Percentiles rank a stretch among this genome's conserved stretches.
phyloP scores from a whole-genome alignment of 2,113 vertebrate species.

The Sinocyclocheilus maitianheensis region DNA sequence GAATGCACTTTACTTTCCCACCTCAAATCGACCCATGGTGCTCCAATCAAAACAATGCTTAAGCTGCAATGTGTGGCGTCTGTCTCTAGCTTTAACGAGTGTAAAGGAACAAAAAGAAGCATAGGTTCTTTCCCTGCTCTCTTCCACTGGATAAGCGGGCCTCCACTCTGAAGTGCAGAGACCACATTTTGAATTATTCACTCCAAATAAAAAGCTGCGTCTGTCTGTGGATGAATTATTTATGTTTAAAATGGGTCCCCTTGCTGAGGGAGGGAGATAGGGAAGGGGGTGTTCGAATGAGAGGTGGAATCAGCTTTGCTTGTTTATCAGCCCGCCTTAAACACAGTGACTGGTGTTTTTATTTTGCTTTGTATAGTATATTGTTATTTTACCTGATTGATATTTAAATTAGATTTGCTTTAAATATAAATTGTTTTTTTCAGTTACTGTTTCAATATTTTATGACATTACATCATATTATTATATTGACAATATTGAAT shows the following conservation, averaged over 20 bases:
- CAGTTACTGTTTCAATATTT: neutral
- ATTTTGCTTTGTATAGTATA: neutral
- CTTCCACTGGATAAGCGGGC: neutral
- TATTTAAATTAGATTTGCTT: neutral
- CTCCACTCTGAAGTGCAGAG: conserved; percentile 45
- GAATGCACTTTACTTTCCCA: neutral
- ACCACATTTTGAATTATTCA: conserved; percentile 74
- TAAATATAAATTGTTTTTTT: neutral
- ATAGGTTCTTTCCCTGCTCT: neutral
- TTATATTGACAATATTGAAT: too few species aligned
- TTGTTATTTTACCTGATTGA: neutral
- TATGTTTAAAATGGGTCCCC: conserved; percentile 67
- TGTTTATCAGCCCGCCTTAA: neutral
- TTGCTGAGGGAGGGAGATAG: conserved; percentile 11
- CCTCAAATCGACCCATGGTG: neutral
- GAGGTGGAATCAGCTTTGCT: conserved; percentile 13
- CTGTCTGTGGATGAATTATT: conserved; percentile 73
- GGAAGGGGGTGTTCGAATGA: neutral
- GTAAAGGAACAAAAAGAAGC: conserved; percentile 3
- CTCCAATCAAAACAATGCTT: neutral
- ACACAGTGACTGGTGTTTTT: neutral
- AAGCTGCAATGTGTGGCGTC: neutral
- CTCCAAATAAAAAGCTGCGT: conserved; percentile 73
- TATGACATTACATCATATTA: too few species aligned
- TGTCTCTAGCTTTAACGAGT: neutral